Conservation (phyloP, 2,797 vertebrate species). For the Fringilla coelebs region DNA sequence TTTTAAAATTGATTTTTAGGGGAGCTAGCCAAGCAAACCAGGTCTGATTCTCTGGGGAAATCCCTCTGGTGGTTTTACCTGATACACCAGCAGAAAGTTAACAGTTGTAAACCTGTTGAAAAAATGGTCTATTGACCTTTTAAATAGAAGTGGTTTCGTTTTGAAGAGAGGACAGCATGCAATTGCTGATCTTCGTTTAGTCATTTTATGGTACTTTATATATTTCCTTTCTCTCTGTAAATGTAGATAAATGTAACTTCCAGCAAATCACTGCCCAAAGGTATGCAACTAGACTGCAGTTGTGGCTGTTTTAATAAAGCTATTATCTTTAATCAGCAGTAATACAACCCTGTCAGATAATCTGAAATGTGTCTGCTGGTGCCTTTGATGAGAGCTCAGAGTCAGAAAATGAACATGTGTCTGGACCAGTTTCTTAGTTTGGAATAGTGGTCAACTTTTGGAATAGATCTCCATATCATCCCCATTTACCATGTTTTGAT, state of each 20-base stretch:
- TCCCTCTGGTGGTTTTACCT: not conserved
- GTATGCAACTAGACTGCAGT: not conserved
- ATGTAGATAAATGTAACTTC: not conserved
- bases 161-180: not conserved
- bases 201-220: not conserved
- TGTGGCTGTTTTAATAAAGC: not conserved
- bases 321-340: not conserved
- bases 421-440: not conserved
- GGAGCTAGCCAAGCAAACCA: not conserved
- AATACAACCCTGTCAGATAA: not conserved
- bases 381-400: not conserved
- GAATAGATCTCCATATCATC: not conserved
- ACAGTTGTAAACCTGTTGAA: not conserved
- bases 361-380: not conserved
- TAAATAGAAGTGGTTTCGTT: not conserved
- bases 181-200: not conserved
- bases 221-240: not conserved
- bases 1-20: not conserved
- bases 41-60: not conserved
- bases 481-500: not conserved
- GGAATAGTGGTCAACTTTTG: not conserved
- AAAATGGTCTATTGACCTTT: not conserved
- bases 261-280: not conserved
- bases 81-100: not conserved
- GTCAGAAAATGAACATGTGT: not conserved